Evolutionary conservation across 2,113 vertebrate genomes (phyloP).

Genomic region (Tragelaphus imberbis): DNA sequence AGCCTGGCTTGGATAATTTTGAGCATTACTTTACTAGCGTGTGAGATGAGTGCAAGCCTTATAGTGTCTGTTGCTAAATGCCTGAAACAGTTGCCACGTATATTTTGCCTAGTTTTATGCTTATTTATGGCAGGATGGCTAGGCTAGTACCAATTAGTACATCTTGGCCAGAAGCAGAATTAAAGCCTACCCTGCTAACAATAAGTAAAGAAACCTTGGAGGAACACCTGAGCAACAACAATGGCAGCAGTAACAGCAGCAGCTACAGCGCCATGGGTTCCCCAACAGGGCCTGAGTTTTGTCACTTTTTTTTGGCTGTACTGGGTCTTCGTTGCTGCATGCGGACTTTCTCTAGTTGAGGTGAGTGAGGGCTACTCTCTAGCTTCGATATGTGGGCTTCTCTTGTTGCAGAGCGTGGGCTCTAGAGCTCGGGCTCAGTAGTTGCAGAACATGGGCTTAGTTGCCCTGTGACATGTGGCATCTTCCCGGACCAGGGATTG

Average conservation of each 20-base stretch:
- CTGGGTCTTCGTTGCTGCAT: neutral
- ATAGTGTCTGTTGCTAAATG: neutral
- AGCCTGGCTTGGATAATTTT: too few species aligned
- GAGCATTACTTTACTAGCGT: too few species aligned
- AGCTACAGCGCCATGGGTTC: fast-evolving
- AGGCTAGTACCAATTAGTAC: neutral
- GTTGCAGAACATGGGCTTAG: neutral
- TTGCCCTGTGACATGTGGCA: neutral
- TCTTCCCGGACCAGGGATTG: neutral
- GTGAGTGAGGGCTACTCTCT: neutral
- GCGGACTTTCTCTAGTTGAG: neutral
- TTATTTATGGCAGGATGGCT: neutral
- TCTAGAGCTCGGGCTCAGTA: neutral
- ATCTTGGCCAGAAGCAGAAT: neutral
- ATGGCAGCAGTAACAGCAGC: neutral
- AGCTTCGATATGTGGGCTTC: fast-evolving
- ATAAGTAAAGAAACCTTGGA: neutral
- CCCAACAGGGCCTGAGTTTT: neutral
- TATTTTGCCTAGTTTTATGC: neutral
- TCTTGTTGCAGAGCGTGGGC: neutral
- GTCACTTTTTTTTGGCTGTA: neutral
- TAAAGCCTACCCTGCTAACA: neutral
- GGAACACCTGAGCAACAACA: neutral
- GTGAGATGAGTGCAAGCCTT: neutral
- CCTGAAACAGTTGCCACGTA: neutral